phyloP scores from a whole-genome alignment of 2,113 vertebrate species.

The Nicator chloris region DNA sequence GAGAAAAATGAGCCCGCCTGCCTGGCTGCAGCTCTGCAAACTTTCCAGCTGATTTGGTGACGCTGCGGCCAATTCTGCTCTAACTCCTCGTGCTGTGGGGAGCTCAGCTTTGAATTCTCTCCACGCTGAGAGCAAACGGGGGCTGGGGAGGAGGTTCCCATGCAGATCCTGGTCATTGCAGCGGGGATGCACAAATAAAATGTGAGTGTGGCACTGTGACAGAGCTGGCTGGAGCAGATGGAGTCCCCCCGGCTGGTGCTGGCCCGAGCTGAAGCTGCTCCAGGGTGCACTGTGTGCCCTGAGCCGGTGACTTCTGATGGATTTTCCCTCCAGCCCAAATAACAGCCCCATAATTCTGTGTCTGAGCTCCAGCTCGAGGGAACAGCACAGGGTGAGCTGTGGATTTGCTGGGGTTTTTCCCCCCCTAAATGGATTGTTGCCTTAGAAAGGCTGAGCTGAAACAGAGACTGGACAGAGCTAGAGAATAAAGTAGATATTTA shows the following conservation, averaged over 20 bases:
- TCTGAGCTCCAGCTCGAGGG: not conserved
- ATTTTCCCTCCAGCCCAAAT: not conserved
- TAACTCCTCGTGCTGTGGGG: not conserved
- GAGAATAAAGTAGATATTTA: too few species aligned
- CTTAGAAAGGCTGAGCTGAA: too few species aligned
- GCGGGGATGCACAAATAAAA: not conserved
- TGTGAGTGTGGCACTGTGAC: not conserved
- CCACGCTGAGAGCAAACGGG: not conserved
- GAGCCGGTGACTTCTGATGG: not conserved
- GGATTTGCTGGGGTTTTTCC: not conserved
- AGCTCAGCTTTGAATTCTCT: not conserved
- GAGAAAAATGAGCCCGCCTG: not conserved
- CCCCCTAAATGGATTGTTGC: not conserved
- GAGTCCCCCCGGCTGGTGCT: not conserved
- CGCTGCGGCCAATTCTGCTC: not conserved
- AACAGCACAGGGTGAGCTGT: not conserved
- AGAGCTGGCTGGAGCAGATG: constrained; percentile 36
- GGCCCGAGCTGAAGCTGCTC: not conserved
- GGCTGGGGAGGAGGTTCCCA: not conserved
- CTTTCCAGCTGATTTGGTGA: not conserved
- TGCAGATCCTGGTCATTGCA: not conserved
- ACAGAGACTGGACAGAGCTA: too few species aligned
- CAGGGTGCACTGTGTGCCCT: not conserved
- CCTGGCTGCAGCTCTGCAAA: not conserved
- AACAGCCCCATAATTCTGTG: not conserved